Evolutionary conservation across 2,797 vertebrate species (phyloP).

Genomic region (Salmo trutta): DNA sequence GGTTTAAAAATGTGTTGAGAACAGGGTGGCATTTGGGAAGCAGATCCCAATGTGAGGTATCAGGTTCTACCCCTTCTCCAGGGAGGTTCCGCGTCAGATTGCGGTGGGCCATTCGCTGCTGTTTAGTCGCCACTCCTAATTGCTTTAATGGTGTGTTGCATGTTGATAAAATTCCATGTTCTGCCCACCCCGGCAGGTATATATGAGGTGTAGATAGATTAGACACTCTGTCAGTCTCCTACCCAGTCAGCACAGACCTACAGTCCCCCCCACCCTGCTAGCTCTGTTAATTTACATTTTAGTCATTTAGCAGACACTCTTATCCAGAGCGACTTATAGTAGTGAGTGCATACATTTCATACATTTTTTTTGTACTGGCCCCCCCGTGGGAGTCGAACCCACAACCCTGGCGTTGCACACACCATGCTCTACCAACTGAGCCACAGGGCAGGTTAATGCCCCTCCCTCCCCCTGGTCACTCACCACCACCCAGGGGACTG

Average conservation of each 20-base stretch:
- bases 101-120: conserved; percentile 57
- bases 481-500: conserved; percentile 55
- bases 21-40: background rate
- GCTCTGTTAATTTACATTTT: conserved; percentile 55
- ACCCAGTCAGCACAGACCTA: conserved; percentile 24
- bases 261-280: conserved; percentile 45
- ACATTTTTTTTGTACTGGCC: too few relatives aligned
- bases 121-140: conserved; percentile 71
- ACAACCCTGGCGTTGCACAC: too few relatives aligned
- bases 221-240: background rate
- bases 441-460: conserved; percentile 49
- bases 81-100: conserved; percentile 72
- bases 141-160: conserved; percentile 82
- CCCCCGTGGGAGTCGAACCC: too few relatives aligned
- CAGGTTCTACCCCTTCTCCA: conserved; percentile 58
- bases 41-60: conserved; percentile 49
- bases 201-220: conserved; percentile 68
- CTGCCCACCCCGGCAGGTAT: conserved; percentile 79
- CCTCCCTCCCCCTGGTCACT: conserved; percentile 73
- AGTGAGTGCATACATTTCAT: too few relatives aligned
- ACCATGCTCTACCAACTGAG: too few relatives aligned
- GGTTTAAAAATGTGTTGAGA: background rate
- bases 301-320: too few relatives aligned
- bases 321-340: too few relatives aligned
- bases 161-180: conserved; percentile 81